Evolutionary conservation across 2,888 invertebrate genomes (phyloP).

Genomic region (Erebia aethiops): DNA sequence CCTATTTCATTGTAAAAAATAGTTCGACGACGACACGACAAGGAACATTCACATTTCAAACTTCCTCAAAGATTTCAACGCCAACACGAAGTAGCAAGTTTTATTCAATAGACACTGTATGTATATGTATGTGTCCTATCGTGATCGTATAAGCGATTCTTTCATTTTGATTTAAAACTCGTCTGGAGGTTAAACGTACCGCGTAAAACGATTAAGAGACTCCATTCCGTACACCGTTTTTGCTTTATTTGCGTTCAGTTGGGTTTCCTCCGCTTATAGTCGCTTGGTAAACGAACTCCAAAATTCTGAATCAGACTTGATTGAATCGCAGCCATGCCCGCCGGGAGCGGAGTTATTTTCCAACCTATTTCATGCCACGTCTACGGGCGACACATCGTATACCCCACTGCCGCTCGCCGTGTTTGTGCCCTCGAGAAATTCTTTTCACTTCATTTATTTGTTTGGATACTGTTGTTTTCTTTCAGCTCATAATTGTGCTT

Average conservation of each 20-base stretch:
- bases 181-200: constrained; percentile 53
- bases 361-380: constrained; percentile 75
- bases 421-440: constrained; percentile 75
- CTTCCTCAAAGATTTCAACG: constrained; percentile 2
- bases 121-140: constrained; percentile 16
- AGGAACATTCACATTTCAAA: background rate
- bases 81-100: background rate
- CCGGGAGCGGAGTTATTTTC: constrained; percentile 77
- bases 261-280: constrained; percentile 63
- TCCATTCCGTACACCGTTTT: constrained; percentile 53
- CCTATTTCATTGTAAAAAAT: background rate
- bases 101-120: background rate
- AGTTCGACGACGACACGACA: too few species aligned
- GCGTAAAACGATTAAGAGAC: constrained; percentile 57
- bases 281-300: constrained; percentile 77
- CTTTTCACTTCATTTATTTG: constrained; percentile 78
- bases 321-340: constrained; percentile 78
- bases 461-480: constrained; percentile 54
- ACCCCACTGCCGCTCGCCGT: constrained; percentile 49
- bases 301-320: constrained; percentile 80
- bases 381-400: constrained; percentile 52
- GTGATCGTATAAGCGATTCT: constrained; percentile 39
- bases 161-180: constrained; percentile 47
- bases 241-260: constrained; percentile 58
- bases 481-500: constrained; percentile 41